A percentile compares a stretch with the other conserved stretches of the same genome.
Evolutionary conservation across 2,113 vertebrate species (phyloP).

Genomic region (Equus przewalskii): DNA sequence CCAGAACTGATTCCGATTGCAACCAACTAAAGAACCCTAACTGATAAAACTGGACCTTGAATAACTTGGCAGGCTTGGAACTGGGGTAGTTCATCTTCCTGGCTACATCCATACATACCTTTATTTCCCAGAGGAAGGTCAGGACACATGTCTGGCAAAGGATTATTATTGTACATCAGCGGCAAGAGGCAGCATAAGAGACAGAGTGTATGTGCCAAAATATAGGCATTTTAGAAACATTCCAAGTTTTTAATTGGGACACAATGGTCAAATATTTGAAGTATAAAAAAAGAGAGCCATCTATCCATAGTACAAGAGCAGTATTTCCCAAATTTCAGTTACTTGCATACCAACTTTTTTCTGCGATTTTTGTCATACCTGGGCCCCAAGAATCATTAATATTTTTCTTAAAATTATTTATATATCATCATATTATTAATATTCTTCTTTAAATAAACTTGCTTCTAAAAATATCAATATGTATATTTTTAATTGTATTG

Average conservation of each 20-base stretch:
- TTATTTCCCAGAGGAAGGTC: background rate
- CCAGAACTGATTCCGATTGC: background rate
- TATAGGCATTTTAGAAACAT: background rate
- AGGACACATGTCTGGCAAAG: background rate
- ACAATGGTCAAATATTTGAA: slow-evolving; percentile 24
- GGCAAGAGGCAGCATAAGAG: background rate
- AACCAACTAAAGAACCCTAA: background rate
- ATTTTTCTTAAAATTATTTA: background rate
- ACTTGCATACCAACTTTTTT: background rate
- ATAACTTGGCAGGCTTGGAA: background rate
- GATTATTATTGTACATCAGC: background rate
- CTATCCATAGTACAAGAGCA: background rate
- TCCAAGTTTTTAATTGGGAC: background rate
- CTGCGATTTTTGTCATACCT: background rate
- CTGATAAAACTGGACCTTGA: background rate
- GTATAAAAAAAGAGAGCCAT: background rate
- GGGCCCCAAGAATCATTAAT: background rate
- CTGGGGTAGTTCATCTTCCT: background rate
- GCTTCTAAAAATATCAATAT: background rate
- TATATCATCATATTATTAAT: background rate
- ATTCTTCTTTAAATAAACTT: background rate
- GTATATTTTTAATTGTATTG: background rate
- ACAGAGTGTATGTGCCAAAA: background rate
- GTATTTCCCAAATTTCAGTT: background rate
- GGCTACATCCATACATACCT: background rate